Evolutionary conservation across 2,113 vertebrate species (phyloP), one percentile per base, ranked within the genome.

Genomic region (Amblyornis subalaris): DNA sequence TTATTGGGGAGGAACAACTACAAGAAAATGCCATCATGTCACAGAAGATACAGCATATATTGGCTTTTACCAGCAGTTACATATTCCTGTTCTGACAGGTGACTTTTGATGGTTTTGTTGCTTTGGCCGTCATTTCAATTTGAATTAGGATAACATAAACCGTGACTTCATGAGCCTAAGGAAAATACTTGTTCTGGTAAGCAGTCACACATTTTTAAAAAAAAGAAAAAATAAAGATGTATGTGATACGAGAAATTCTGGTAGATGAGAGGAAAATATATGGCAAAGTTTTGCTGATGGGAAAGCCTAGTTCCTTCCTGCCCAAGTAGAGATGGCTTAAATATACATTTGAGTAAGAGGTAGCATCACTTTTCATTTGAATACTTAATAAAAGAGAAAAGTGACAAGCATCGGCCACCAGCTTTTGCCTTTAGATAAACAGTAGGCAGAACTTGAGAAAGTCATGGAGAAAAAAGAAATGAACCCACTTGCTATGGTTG

Each of bases 1-100:
- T 91, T 73, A 67, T 9, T 91, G 88, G 76, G 84, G 73, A 93
- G 88, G 90, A 96, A 51, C 50, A 70, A 71, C 66, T 77, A 8
- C 66, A 76, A n/a, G 31, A 51, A 81, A 91, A 93, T 65, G 25
- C 72, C 25, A 84, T 38, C 16, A 3, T 85, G 47, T 81, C 8
- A 20, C 55, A 62, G 28, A 78, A 95, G 54, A 76, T 75, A n/a
- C 18, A 31, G 48, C 51, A 19, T 92, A 35, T 90, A 44, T 85
- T 93, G 72, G 91, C 54, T 95, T 89, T 60, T n/a, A 61, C 54
- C 38, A 38, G 78, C 55, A 76, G 55, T 85, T 75, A 65, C 33
- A 18, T 35, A 65, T 64, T 82, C 62, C 29, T 73, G 57, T 91
- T 87, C 64, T 84, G 77, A 85, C 73, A 74, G 70, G 78, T 86